These are phyloP conservation scores for Mormyrus hasselquistii DNA, from an alignment of 2,797 vertebrate genomes.

Conservation along the genomic window DNA sequence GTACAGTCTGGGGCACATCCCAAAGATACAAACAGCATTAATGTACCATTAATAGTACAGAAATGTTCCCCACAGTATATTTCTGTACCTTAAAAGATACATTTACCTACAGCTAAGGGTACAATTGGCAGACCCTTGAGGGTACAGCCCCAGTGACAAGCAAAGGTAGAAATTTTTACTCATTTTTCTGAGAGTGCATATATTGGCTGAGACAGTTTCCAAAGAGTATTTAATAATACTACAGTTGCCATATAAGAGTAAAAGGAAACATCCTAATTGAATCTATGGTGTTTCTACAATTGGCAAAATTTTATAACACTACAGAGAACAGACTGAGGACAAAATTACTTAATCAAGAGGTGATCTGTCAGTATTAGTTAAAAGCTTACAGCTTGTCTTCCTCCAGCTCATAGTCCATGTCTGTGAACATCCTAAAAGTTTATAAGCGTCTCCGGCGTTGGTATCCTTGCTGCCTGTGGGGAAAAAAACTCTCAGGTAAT, in stretches of 20 bases:
- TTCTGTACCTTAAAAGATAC: background rate
- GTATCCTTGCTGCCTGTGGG: background rate
- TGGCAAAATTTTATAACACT: background rate
- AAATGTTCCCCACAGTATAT: background rate
- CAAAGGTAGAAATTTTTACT: background rate
- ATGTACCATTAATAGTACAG: background rate
- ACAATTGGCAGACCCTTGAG: background rate
- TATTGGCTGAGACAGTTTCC: background rate
- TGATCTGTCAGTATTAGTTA: background rate
- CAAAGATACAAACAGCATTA: background rate
- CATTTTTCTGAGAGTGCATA: background rate
- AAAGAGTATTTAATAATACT: background rate
- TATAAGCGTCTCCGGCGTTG: background rate
- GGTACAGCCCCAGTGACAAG: background rate
- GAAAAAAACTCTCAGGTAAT: background rate
- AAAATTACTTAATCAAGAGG: background rate
- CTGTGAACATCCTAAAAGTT: conserved; percentile 75
- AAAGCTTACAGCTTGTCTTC: conserved; percentile 93
- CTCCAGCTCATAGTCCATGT: conserved; percentile 94
- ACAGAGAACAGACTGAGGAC: background rate
- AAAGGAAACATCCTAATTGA: background rate
- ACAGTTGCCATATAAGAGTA: background rate
- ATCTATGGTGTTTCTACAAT: background rate
- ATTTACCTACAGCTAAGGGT: background rate
- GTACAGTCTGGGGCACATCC: background rate